These are phyloP conservation scores for Paradoxurus hermaphroditus DNA, from an alignment of 2,113 vertebrate species.

Conservation along the genomic window DNA sequence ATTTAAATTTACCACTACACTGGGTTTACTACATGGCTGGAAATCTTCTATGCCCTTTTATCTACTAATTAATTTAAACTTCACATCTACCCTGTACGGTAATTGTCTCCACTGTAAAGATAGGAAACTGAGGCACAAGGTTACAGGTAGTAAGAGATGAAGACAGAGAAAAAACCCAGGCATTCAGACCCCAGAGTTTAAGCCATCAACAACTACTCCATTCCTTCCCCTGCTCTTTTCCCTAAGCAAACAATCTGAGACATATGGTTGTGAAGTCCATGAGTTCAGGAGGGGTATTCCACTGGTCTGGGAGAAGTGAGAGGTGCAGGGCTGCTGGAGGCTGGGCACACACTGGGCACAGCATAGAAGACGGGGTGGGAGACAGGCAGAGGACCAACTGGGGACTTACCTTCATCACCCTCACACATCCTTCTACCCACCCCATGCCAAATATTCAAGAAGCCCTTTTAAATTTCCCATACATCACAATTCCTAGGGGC, in stretches of 20 bases:
- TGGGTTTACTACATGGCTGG: background rate
- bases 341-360: rapidly evolving
- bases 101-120: background rate
- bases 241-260: background rate
- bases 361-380: background rate
- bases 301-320: background rate
- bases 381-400: background rate
- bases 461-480: background rate
- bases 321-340: background rate
- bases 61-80: background rate
- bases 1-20: background rate
- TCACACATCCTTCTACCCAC: rapidly evolving
- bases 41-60: background rate
- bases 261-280: background rate
- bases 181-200: background rate
- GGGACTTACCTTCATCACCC: background rate
- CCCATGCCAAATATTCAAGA: background rate
- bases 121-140: background rate
- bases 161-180: background rate
- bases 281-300: background rate
- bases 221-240: background rate
- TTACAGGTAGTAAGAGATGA: background rate
- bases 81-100: background rate
- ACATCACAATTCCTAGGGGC: background rate
- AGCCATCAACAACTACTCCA: background rate